Conservation (phyloP, 2,113 vertebrate genomes). For the Dermatemys mawii region DNA sequence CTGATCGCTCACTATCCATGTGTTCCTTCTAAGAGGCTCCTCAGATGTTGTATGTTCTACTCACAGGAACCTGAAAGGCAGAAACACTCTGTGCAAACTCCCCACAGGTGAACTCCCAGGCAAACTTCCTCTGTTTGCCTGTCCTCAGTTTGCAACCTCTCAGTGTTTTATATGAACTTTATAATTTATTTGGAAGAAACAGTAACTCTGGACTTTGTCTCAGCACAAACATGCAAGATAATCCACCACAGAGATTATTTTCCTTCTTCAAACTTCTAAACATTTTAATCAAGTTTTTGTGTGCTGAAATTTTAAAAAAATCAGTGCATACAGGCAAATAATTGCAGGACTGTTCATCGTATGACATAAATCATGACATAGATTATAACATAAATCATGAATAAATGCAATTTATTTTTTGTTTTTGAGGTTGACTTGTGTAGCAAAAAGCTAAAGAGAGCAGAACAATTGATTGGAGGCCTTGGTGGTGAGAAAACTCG, state of each 20-base stretch:
- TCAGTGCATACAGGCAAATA: background rate
- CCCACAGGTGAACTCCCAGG: too few species aligned
- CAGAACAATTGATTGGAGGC: constrained; percentile 90
- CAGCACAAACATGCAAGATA: background rate
- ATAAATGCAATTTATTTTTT: background rate
- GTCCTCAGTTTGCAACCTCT: background rate
- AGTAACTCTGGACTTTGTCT: background rate
- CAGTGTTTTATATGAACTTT: background rate
- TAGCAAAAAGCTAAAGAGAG: constrained; percentile 87
- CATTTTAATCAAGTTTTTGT: background rate
- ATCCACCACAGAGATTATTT: background rate
- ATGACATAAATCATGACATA: background rate
- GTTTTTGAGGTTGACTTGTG: constrained; percentile 84
- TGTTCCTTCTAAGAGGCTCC: too few species aligned
- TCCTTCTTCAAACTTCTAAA: background rate
- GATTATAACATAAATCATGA: too few species aligned
- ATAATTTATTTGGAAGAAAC: constrained; percentile 14
- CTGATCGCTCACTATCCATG: too few species aligned
- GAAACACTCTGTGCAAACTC: too few species aligned
- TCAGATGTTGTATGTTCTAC: too few species aligned
- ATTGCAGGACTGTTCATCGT: background rate
- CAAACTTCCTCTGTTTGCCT: too few species aligned
- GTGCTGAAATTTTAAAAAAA: background rate
- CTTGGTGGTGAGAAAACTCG: constrained; percentile 89
- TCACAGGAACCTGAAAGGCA: too few species aligned